Conservation (phyloP, 2,888 invertebrate genomes). For the Conops quadrifasciatus region DNA sequence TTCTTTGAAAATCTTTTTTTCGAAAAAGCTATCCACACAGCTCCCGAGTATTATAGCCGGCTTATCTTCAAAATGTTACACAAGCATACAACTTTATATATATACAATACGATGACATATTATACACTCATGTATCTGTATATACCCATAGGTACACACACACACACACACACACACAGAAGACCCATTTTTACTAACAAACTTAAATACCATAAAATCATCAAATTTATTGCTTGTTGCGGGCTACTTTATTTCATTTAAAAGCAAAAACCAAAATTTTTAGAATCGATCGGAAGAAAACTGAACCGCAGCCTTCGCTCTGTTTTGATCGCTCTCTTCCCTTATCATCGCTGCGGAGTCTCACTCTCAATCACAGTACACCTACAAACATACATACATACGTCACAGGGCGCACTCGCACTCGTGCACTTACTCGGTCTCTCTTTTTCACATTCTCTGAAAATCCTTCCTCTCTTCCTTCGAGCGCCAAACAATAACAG, state of each 20-base stretch:
- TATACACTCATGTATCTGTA: not conserved
- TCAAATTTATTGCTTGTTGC: constrained; percentile 30
- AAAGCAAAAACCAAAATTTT: not conserved
- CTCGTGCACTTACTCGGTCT: not conserved
- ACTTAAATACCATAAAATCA: constrained; percentile 24
- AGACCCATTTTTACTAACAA: constrained; percentile 13
- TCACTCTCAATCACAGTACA: not conserved
- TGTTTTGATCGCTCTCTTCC: not conserved
- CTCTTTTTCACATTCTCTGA: not conserved
- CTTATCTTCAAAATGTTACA: not conserved
- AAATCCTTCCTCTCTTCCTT: not conserved
- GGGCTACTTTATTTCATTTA: constrained; percentile 23
- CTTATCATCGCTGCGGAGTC: not conserved
- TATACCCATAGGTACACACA: not conserved
- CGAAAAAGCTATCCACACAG: no score
- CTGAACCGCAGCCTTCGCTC: not conserved
- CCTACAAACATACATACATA: no score
- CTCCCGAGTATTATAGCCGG: no score
- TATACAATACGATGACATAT: not conserved
- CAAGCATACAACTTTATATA: not conserved
- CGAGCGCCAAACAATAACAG: not conserved
- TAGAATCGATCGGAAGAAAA: not conserved
- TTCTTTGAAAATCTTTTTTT: no score
- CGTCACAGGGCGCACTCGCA: not conserved
- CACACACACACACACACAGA: not conserved